A percentile compares a stretch with the other conserved stretches of the same genome.
Conservation (phyloP, 2,113 vertebrate genomes). For the Anoplopoma fimbria region DNA sequence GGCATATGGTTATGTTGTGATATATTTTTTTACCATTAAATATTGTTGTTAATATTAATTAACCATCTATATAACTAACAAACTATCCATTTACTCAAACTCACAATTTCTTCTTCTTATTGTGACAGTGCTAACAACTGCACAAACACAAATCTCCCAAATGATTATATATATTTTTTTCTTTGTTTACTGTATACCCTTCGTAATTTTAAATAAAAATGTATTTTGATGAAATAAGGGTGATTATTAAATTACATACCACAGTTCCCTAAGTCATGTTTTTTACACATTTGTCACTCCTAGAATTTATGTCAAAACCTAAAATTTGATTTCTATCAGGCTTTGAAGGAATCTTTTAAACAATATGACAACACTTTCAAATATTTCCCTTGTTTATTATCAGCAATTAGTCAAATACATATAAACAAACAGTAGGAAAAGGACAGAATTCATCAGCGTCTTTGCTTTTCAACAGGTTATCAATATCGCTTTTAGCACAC, state of each 20-base stretch:
- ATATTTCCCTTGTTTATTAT: conserved; percentile 89
- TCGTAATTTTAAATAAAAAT: not conserved
- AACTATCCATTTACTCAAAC: no score
- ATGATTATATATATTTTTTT: no score
- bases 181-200: no score
- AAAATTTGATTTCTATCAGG: not conserved
- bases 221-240: not conserved
- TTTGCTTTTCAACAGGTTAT: conserved; percentile 78
- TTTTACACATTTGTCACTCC: no score
- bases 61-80: no score
- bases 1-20: no score
- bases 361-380: not conserved
- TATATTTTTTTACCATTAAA: not conserved
- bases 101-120: not conserved
- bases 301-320: not conserved
- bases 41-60: not conserved
- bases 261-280: no score
- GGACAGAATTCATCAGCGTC: conserved; percentile 62
- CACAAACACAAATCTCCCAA: no score
- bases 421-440: conserved; percentile 92
- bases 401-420: conserved; percentile 92
- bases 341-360: not conserved
- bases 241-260: not conserved
- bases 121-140: no score
- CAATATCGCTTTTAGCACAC: conserved; percentile 74